Percentiles rank a stretch among this genome's conserved stretches.
Evolutionary conservation across 2,113 vertebrate species (phyloP).

Genomic region (Ailuropoda melanoleuca): DNA sequence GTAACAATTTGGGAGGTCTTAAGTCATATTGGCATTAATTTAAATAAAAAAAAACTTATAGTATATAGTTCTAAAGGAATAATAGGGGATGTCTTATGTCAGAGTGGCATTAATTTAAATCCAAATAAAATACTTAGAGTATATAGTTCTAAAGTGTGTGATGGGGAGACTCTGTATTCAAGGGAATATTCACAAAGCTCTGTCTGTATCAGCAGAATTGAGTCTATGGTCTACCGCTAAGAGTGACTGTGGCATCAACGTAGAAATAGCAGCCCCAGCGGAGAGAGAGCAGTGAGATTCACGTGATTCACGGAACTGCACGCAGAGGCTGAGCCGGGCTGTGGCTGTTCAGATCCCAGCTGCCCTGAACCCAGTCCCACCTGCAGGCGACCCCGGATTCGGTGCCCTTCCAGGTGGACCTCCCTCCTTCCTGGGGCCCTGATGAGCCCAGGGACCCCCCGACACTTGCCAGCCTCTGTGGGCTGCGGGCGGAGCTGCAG

Average conservation of each 20-base stretch:
- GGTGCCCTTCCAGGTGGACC: fast-evolving
- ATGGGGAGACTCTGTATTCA: no score
- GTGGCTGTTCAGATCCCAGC: background rate
- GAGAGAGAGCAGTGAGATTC: background rate
- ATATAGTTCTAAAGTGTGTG: no score
- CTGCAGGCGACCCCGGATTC: background rate
- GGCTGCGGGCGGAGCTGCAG: background rate
- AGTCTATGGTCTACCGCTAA: no score
- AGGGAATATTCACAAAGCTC: no score
- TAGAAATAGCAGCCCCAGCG: background rate
- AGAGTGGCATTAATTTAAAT: background rate
- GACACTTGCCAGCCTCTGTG: background rate
- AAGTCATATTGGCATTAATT: background rate
- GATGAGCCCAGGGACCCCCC: background rate
- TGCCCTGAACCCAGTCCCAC: background rate
- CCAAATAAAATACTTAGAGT: no score
- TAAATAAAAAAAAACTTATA: no score
- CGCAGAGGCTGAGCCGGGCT: background rate
- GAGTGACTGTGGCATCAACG: background rate
- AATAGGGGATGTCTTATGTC: background rate
- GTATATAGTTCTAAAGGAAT: no score
- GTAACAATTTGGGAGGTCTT: no score
- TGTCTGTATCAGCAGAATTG: no score
- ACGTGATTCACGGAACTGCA: background rate
- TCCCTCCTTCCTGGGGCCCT: background rate